phyloP scores from a whole-genome alignment of 2,888 invertebrate species.

The Lycocerus yunnanus region DNA sequence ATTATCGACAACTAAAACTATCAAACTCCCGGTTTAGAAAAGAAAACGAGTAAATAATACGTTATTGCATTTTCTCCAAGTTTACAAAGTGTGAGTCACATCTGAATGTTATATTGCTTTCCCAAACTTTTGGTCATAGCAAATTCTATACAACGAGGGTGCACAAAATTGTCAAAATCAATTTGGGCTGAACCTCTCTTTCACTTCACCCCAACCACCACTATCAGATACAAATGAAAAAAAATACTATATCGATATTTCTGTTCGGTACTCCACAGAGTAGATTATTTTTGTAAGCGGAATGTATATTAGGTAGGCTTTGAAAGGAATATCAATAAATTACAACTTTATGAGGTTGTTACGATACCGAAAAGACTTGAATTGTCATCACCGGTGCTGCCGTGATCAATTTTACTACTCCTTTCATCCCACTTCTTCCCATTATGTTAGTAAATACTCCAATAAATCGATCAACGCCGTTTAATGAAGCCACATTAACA shows the following conservation, averaged over 20 bases:
- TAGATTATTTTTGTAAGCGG: background rate
- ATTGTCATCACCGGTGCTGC: background rate
- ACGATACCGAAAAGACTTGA: background rate
- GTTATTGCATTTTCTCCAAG: background rate
- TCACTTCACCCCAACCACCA: background rate
- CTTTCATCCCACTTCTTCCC: background rate
- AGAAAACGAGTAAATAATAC: background rate
- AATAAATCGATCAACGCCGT: background rate
- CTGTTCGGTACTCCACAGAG: background rate
- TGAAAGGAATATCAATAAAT: conserved; percentile 1
- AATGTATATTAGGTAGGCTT: background rate
- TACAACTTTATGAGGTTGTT: background rate
- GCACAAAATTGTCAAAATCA: background rate
- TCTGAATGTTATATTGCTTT: background rate
- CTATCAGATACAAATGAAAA: background rate
- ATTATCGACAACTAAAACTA: background rate
- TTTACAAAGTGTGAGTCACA: background rate
- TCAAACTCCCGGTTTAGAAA: background rate
- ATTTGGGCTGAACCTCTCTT: background rate
- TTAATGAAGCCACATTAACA: background rate
- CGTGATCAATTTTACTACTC: background rate
- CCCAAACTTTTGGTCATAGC: background rate
- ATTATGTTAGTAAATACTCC: background rate
- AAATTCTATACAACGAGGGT: background rate
- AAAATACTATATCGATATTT: background rate